phyloP scores from a whole-genome alignment of 2,797 vertebrate species.

The Catostomus latipinnis region DNA sequence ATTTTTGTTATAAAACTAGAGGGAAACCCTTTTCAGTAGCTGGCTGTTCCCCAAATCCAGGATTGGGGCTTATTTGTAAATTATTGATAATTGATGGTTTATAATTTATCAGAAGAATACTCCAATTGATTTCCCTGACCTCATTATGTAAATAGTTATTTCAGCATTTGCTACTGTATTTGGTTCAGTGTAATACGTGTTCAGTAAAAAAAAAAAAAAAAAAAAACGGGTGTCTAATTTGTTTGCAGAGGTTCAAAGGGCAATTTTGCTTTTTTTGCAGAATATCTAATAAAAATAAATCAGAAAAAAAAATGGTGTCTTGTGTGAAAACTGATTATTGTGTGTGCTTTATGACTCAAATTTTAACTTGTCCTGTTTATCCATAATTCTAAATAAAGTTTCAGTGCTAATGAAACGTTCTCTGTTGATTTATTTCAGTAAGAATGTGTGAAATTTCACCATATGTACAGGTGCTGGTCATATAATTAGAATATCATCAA shows the following conservation, averaged over 20 bases:
- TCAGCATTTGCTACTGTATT: conserved; percentile 47
- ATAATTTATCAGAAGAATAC: conserved; percentile 41
- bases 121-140: conserved; percentile 14
- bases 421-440: background rate
- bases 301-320: conserved; percentile 63
- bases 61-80: conserved; percentile 32
- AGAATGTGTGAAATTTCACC: background rate
- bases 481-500: too few relatives aligned
- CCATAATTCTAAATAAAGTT: conserved; percentile 70
- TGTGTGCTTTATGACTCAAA: conserved; percentile 45
- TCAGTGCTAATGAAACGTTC: conserved; percentile 52
- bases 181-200: conserved; percentile 43
- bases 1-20: background rate
- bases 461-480: background rate
- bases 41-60: conserved; percentile 1
- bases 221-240: conserved; percentile 36
- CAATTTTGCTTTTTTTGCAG: conserved; percentile 46
- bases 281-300: conserved; percentile 74
- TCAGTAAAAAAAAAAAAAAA: conserved; percentile 32
- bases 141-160: conserved; percentile 54
- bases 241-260: conserved; percentile 52
- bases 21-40: background rate
- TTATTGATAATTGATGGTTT: conserved; percentile 34
- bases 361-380: conserved; percentile 47
- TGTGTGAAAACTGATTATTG: conserved; percentile 73